Evolutionary conservation across 2,888 invertebrate species (phyloP).

Genomic region (Taenaris catops): DNA sequence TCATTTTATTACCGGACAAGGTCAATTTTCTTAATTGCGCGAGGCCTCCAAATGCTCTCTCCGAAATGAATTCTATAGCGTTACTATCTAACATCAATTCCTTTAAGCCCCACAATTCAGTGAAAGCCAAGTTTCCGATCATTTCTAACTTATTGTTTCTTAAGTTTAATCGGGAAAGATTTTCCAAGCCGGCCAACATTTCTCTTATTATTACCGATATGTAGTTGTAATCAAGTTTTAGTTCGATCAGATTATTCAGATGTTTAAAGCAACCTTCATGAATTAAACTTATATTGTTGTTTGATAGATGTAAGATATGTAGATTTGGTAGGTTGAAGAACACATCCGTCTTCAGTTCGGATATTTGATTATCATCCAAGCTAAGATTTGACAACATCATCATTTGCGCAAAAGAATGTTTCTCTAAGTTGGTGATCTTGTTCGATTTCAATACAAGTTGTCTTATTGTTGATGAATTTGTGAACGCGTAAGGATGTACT

Average conservation of each 20-base stretch:
- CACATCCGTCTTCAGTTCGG: constrained; percentile 85
- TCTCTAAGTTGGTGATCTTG: constrained; percentile 83
- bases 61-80: constrained; percentile 84
- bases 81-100: constrained; percentile 86
- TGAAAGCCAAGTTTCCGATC: constrained; percentile 89
- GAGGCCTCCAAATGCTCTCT: constrained; percentile 87
- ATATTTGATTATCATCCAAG: constrained; percentile 87
- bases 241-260: constrained; percentile 85
- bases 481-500: constrained; percentile 87
- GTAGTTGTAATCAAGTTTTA: constrained; percentile 88
- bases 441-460: constrained; percentile 85
- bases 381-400: constrained; percentile 84
- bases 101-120: constrained; percentile 85
- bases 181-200: constrained; percentile 86
- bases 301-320: constrained; percentile 87
- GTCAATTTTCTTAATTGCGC: constrained; percentile 84
- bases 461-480: constrained; percentile 84
- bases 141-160: constrained; percentile 87
- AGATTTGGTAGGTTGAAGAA: constrained; percentile 87
- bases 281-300: constrained; percentile 90
- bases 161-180: constrained; percentile 85
- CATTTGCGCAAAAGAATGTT: constrained; percentile 87
- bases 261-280: constrained; percentile 92
- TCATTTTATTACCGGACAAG: constrained; percentile 86
- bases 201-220: constrained; percentile 88